Base-by-base conservation (phyloP, 2,797 vertebrate genomes). In the Menidia menidia region DNA sequence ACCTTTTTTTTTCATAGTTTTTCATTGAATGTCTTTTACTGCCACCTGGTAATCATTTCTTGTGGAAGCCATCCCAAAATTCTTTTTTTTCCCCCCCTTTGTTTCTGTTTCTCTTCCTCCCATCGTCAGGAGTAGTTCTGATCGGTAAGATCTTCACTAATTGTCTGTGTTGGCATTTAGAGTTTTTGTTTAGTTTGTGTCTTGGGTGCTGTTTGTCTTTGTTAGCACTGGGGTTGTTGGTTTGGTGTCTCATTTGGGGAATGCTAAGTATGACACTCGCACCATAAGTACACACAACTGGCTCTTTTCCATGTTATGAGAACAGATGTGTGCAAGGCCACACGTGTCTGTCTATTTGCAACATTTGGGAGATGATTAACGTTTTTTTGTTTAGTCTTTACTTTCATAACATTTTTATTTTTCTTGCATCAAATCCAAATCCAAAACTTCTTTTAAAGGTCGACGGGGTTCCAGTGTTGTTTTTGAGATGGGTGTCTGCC, bases 71-170 rank as follows among this genome's bases (percentile, higher is more conserved):
- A 68, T 82, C 50, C 60, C 61, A 74, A 64, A 65, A 60, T 74
- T 63, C 60, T 51, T 54, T 19, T 77, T 75, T 64, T 82, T 55
- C 62, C 15, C 83, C 56, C 55, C 77, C 50, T 64, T 79, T 71
- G 70, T 73, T 30, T 54, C 65, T 67, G 41, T 68, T 81, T 80
- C 51, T 68, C 68, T 83, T 81, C 73, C 60, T 64, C 68, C 73
- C 55, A 69, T 78, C 81, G 61, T 75, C 81, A 86, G 89, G 84
- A 89, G 71, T 92, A 87, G 84, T 83, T 90, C 82, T 87, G 83
- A 92, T 76, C 92, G 92, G 93, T 94, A 92, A 94, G 93, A 77
- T 31, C 48, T 35, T 66, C 19, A 57, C 31, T 73, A 11, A 52
- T 50, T 72, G 32, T 68, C 44, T 41, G 35, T 78, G 43, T 71